These are phyloP conservation scores for Botia almorhae DNA, from an alignment of 2,797 vertebrate genomes.

Conservation along the genomic window DNA sequence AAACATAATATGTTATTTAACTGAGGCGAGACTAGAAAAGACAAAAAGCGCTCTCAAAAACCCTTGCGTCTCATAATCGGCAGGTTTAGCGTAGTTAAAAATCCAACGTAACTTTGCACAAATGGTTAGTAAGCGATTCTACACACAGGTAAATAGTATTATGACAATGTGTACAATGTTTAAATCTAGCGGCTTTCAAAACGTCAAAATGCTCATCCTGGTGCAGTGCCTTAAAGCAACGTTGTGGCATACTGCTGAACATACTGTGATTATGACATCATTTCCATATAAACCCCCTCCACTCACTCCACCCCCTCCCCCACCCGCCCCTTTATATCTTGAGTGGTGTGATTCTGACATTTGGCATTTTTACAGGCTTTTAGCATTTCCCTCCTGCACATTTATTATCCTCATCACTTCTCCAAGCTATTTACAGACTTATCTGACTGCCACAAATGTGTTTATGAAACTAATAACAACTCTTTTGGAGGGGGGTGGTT, in stretches of 20 bases:
- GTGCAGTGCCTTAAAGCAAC: too few species aligned
- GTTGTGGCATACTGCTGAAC: not conserved
- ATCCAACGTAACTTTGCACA: too few species aligned
- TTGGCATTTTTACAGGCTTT: constrained; percentile 59
- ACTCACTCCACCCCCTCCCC: not conserved
- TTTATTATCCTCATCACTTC: constrained; percentile 55
- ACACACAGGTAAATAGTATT: too few species aligned
- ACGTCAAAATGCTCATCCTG: too few species aligned
- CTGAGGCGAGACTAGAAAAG: too few species aligned
- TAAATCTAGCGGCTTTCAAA: too few species aligned
- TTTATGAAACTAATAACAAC: constrained; percentile 38
- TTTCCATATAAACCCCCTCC: constrained; percentile 23
- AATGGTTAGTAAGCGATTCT: too few species aligned
- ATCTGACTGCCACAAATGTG: constrained; percentile 17
- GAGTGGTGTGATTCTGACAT: constrained; percentile 48
- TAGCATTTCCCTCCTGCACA: constrained; percentile 42
- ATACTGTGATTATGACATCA: constrained; percentile 17
- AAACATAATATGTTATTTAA: too few species aligned
- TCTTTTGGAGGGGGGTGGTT: not conserved
- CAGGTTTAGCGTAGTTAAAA: too few species aligned
- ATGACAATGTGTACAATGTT: too few species aligned
- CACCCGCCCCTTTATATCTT: constrained; percentile 6
- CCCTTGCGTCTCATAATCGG: too few species aligned
- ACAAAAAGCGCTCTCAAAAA: too few species aligned
- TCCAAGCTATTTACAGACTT: constrained; percentile 54